These are phyloP conservation scores for Sesia apiformis DNA, from an alignment of 2,888 invertebrate species.

Conservation along the genomic window DNA sequence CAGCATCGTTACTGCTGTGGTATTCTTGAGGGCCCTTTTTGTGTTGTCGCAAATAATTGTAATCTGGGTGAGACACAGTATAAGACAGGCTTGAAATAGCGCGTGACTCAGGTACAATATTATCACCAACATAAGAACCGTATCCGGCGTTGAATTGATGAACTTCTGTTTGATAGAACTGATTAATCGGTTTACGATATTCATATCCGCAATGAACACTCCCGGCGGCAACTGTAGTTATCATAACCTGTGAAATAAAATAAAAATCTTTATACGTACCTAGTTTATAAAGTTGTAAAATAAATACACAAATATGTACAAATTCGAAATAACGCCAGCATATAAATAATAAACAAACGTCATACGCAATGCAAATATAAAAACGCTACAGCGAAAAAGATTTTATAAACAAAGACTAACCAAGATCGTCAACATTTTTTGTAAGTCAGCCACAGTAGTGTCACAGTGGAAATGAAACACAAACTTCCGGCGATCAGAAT, in stretches of 20 bases:
- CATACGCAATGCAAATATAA: too few relatives aligned
- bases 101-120: too few relatives aligned
- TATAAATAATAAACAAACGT: too few relatives aligned
- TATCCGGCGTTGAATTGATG: too few relatives aligned
- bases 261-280: not conserved
- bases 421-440: slow-evolving; percentile 26
- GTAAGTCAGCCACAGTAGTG: slow-evolving; percentile 11
- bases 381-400: too few relatives aligned
- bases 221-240: too few relatives aligned
- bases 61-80: slow-evolving; percentile 21
- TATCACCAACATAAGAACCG: too few relatives aligned
- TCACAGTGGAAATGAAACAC: slow-evolving; percentile 26
- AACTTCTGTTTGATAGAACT: too few relatives aligned
- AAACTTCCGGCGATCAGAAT: slow-evolving; percentile 24
- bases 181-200: not conserved
- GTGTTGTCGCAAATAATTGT: slow-evolving; percentile 21
- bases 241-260: slow-evolving; percentile 1
- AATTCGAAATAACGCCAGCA: too few relatives aligned
- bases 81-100: slow-evolving; percentile 18
- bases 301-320: too few relatives aligned
- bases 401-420: slow-evolving; percentile 21
- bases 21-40: slow-evolving; percentile 7
- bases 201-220: not conserved
- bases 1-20: not conserved
- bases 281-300: too few relatives aligned